Percentiles rank a stretch among this genome's conserved stretches.
Evolutionary conservation across 2,797 vertebrate species (phyloP).

Genomic region (Sus cebifrons): DNA sequence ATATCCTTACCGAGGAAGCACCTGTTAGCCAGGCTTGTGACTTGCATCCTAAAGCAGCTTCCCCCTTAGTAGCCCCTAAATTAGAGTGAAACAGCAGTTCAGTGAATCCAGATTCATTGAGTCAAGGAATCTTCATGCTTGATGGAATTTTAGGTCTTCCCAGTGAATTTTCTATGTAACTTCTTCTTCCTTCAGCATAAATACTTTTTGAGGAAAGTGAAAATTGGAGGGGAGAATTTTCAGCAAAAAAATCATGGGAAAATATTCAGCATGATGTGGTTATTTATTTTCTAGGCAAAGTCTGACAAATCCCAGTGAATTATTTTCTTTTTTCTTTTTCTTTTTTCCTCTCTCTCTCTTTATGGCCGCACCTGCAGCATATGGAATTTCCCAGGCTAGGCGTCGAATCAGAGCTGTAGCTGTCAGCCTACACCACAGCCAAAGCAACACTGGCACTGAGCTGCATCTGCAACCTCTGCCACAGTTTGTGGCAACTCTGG

Average conservation of each 20-base stretch:
- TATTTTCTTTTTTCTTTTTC: background rate
- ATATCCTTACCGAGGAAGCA: background rate
- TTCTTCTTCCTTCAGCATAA: constrained; percentile 63
- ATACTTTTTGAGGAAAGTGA: constrained; percentile 74
- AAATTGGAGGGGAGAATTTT: constrained; percentile 62
- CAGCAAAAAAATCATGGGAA: constrained; percentile 55
- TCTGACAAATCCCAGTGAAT: background rate
- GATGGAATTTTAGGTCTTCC: background rate
- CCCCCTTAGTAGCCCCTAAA: constrained; percentile 57
- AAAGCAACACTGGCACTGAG: too few species aligned
- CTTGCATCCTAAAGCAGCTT: background rate
- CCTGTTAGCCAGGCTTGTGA: background rate
- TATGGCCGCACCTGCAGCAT: too few species aligned
- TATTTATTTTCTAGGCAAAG: constrained; percentile 75
- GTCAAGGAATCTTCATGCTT: too few species aligned
- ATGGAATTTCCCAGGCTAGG: too few species aligned
- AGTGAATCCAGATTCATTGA: background rate
- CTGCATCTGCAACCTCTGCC: too few species aligned
- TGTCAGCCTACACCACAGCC: too few species aligned
- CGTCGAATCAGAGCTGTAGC: too few species aligned
- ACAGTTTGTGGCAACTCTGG: too few species aligned
- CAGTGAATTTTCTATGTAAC: constrained; percentile 48
- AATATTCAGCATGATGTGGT: constrained; percentile 78
- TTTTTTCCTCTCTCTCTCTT: too few species aligned
- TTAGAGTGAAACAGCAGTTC: constrained; percentile 79